phyloP scores from a whole-genome alignment of 2,797 vertebrate genomes.

The Sternotherus odoratus region DNA sequence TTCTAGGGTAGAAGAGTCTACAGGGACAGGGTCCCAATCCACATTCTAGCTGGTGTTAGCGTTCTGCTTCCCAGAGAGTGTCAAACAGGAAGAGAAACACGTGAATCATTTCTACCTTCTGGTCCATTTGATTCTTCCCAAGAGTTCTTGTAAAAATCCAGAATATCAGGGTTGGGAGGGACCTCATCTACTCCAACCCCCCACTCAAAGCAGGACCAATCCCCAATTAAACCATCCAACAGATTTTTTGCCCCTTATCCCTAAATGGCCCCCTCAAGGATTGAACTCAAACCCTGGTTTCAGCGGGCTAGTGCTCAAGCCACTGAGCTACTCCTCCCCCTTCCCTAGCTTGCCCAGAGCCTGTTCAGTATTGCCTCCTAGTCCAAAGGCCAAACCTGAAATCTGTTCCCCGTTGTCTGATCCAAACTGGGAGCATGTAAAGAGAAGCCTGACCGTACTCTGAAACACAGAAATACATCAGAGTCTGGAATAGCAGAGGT shows the following conservation, averaged over 20 bases:
- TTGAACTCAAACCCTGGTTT: too few relatives aligned
- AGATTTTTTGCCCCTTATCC: too few relatives aligned
- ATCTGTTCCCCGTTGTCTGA: not conserved
- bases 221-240: too few relatives aligned
- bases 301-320: too few relatives aligned
- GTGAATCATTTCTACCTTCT: not conserved
- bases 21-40: too few relatives aligned
- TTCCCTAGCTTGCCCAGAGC: not conserved
- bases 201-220: too few relatives aligned
- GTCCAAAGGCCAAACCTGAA: not conserved
- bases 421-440: not conserved
- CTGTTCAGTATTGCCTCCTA: not conserved
- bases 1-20: too few relatives aligned
- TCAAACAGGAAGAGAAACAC: not conserved
- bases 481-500: too few relatives aligned
- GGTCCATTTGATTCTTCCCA: conserved; percentile 18
- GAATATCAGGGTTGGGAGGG: too few relatives aligned
- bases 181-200: too few relatives aligned
- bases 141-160: not conserved
- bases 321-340: not conserved
- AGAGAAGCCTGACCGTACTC: not conserved
- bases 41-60: not conserved
- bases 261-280: too few relatives aligned
- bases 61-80: conserved; percentile 20
- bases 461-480: conserved; percentile 10